Conservation (phyloP, 2,888 invertebrate genomes). For the Calameuta idolon region DNA sequence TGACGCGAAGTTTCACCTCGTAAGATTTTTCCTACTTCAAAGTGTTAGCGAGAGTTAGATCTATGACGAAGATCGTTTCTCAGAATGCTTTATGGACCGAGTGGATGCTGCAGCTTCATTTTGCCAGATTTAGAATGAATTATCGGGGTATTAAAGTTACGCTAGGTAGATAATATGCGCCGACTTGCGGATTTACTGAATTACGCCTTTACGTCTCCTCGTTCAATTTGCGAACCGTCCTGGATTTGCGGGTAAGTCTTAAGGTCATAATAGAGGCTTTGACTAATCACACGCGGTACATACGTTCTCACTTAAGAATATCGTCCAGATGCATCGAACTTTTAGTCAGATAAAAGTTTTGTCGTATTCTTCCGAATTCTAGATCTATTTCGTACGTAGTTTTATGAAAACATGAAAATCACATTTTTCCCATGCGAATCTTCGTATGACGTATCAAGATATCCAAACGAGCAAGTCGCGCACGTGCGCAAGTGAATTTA, state of each 20-base stretch:
- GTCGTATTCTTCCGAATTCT: neutral
- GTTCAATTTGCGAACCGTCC: neutral
- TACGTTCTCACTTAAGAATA: too few relatives aligned
- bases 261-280: neutral
- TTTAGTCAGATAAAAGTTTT: neutral
- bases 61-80: conserved; percentile 37
- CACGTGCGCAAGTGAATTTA: neutral
- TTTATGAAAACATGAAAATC: neutral
- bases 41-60: conserved; percentile 18
- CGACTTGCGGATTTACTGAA: neutral
- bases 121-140: conserved; percentile 57
- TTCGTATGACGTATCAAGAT: neutral
- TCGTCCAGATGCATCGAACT: neutral
- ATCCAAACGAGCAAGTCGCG: neutral
- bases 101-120: conserved; percentile 40
- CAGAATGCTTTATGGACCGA: conserved; percentile 41
- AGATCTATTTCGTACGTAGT: neutral
- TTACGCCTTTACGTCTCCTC: neutral
- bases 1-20: neutral
- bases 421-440: neutral
- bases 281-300: too few relatives aligned
- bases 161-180: conserved; percentile 20
- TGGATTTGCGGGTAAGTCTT: neutral
- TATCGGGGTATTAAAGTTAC: conserved; percentile 49
- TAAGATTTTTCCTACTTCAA: conserved; percentile 32